Percentiles rank a stretch among this genome's conserved stretches.
Evolutionary conservation across 2,888 invertebrate genomes (phyloP).

Genomic region (Hyalella azteca): DNA sequence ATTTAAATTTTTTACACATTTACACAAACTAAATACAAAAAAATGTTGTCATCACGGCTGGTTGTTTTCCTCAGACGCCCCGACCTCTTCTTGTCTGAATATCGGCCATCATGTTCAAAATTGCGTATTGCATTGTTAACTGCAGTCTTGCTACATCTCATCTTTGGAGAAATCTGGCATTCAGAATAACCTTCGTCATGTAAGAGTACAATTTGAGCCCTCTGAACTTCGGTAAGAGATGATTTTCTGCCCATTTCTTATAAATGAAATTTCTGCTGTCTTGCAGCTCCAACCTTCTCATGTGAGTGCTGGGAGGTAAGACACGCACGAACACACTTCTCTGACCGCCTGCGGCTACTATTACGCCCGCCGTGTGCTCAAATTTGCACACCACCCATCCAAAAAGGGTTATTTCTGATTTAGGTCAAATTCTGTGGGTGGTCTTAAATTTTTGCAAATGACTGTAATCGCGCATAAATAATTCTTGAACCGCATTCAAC

Average conservation of each 20-base stretch:
- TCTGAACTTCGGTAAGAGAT: neutral
- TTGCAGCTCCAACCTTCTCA: slow-evolving; percentile 6
- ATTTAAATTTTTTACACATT: too few relatives aligned
- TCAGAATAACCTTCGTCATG: slow-evolving; percentile 16
- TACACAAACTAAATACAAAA: too few relatives aligned
- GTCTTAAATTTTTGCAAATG: too few relatives aligned
- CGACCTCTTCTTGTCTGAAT: slow-evolving; percentile 1
- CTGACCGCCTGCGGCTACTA: too few relatives aligned
- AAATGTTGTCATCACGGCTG: slow-evolving; percentile 11
- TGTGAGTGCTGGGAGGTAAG: too few relatives aligned
- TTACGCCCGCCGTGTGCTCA: too few relatives aligned
- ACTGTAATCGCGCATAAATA: too few relatives aligned
- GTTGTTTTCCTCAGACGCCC: slow-evolving; percentile 5
- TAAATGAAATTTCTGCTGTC: neutral
- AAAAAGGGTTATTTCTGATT: too few relatives aligned
- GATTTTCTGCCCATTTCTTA: neutral
- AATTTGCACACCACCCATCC: too few relatives aligned
- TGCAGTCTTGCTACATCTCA: slow-evolving; percentile 5
- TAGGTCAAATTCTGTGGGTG: too few relatives aligned
- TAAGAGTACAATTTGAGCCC: slow-evolving; percentile 3
- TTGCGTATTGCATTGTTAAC: neutral
- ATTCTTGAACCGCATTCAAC: too few relatives aligned
- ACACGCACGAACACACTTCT: too few relatives aligned
- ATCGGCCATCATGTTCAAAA: neutral
- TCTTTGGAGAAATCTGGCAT: neutral